phyloP scores from a whole-genome alignment of 2,888 invertebrate genomes.

The Ormyrus nitidulus region DNA sequence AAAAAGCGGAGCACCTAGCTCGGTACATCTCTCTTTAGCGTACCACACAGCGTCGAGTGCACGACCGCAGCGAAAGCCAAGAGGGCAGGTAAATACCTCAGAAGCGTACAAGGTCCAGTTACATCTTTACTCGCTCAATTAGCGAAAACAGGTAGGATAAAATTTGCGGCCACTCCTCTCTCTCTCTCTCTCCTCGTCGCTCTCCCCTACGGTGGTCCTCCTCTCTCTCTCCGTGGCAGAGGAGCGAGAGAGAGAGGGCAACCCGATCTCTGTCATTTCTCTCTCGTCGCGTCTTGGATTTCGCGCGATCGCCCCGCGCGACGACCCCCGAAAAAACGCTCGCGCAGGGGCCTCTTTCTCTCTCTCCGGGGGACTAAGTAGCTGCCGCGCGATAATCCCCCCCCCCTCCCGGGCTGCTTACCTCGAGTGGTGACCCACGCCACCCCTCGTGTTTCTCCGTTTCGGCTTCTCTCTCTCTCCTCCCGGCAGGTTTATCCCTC shows the following conservation, averaged over 20 bases:
- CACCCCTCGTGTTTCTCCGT: too few relatives aligned
- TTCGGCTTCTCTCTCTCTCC: too few relatives aligned
- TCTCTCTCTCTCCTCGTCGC: conserved; percentile 61
- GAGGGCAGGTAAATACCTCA: conserved; percentile 70
- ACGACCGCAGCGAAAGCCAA: neutral
- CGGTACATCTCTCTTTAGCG: neutral
- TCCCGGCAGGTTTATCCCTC: too few relatives aligned
- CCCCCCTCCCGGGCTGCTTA: too few relatives aligned
- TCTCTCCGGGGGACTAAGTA: neutral
- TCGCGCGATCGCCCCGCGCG: conserved; percentile 60
- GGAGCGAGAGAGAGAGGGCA: conserved; percentile 60
- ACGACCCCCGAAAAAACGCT: conserved; percentile 9
- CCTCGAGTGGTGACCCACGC: too few relatives aligned
- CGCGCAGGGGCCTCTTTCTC: neutral
- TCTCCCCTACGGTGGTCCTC: conserved; percentile 71
- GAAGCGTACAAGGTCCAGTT: conserved; percentile 74
- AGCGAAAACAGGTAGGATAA: conserved; percentile 75
- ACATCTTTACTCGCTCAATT: conserved; percentile 76
- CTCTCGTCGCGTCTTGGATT: conserved; percentile 69
- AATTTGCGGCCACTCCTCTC: conserved; percentile 70
- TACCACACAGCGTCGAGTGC: too few relatives aligned
- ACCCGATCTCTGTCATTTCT: conserved; percentile 74
- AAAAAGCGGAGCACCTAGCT: neutral
- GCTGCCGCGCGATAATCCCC: too few relatives aligned
- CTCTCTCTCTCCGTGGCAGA: conserved; percentile 42